Percentiles rank a stretch among this genome's conserved stretches.
Evolutionary conservation across 2,888 invertebrate species (phyloP).

Genomic region (Molorchus minor): DNA sequence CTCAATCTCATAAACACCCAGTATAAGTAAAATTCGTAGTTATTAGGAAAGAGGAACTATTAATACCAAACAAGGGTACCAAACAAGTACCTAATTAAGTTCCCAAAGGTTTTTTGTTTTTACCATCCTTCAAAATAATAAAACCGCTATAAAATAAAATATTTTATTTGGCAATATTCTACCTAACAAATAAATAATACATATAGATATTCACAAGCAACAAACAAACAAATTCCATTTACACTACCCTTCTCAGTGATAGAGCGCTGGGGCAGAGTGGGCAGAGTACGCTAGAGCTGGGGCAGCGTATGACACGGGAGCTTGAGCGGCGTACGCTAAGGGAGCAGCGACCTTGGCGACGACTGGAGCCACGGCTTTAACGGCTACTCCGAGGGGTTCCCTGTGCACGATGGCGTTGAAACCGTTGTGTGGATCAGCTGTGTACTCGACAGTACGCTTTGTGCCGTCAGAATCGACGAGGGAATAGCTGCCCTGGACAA

Average conservation of each 20-base stretch:
- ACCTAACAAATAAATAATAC: conserved; percentile 23
- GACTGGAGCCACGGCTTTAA: conserved; percentile 58
- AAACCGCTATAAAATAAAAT: too few species aligned
- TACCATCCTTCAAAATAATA: too few species aligned
- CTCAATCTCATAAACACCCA: too few species aligned
- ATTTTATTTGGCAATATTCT: conserved; percentile 21
- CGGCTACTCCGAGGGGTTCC: conserved; percentile 56
- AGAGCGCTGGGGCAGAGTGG: conserved; percentile 8
- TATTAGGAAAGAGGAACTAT: too few species aligned
- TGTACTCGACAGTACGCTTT: conserved; percentile 65
- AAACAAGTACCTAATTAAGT: too few species aligned
- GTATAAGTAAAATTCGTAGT: too few species aligned
- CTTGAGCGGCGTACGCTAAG: conserved; percentile 49
- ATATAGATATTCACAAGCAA: conserved; percentile 17
- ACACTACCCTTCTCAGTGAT: conserved; percentile 15
- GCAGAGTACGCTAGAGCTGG: conserved; percentile 23
- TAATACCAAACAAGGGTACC: too few species aligned
- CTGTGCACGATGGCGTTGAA: conserved; percentile 66
- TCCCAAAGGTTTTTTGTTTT: too few species aligned
- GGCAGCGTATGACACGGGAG: conserved; percentile 34
- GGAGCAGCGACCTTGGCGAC: conserved; percentile 60
- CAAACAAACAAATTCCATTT: conserved; percentile 16
- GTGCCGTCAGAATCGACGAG: conserved; percentile 66
- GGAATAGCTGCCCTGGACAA: conserved; percentile 65
- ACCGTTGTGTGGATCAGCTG: conserved; percentile 65